A percentile compares a stretch with the other conserved stretches of the same genome.
phyloP scores from a whole-genome alignment of 2,888 invertebrate species.

The Conistra vaccinii region DNA sequence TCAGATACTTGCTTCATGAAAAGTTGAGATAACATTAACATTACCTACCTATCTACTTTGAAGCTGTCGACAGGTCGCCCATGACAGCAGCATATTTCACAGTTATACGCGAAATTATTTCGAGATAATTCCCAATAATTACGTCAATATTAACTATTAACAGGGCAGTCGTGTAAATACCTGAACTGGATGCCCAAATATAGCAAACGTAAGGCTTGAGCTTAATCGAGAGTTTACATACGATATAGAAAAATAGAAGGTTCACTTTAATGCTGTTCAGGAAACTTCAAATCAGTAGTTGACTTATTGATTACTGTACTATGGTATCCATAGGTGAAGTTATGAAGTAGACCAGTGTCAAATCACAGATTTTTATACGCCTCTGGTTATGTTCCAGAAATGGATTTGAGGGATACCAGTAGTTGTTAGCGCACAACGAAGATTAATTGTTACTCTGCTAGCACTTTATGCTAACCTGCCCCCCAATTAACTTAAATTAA shows the following conservation, averaged over 20 bases:
- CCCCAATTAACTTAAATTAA: no score
- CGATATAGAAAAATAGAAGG: constrained; percentile 6
- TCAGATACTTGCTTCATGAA: not conserved
- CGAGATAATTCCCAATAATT: constrained; percentile 34
- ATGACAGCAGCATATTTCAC: constrained; percentile 4
- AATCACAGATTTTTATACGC: not conserved
- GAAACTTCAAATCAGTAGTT: no score
- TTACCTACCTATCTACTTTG: not conserved
- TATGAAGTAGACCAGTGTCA: not conserved
- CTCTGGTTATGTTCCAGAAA: not conserved
- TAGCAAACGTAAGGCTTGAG: constrained; percentile 18
- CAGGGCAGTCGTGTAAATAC: no score
- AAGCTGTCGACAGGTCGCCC: not conserved
- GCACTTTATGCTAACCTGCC: not conserved
- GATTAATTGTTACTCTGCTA: not conserved
- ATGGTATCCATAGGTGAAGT: not conserved
- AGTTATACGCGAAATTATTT: constrained; percentile 12
- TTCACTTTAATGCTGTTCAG: not conserved
- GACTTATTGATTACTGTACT: not conserved
- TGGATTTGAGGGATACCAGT: not conserved
- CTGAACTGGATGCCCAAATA: constrained; percentile 49
- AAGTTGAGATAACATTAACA: not conserved
- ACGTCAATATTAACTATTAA: constrained; percentile 23
- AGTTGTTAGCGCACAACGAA: not conserved
- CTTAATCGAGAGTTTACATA: constrained; percentile 25